Evolutionary conservation across 2,113 vertebrate species (phyloP), one percentile per base, ranked within the genome.

Genomic region (Tyto alba): DNA sequence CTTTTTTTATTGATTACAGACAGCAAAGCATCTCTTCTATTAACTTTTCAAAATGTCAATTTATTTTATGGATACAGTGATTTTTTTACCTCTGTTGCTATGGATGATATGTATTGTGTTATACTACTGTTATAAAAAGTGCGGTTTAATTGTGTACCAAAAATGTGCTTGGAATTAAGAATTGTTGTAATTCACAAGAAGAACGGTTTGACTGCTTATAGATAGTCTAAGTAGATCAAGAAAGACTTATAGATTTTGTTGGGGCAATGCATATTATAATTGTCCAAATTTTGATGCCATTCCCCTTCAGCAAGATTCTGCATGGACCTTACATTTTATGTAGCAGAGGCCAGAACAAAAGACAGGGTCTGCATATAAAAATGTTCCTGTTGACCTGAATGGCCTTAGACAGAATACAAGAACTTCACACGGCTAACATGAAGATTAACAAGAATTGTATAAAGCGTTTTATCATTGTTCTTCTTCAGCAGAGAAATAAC

Each of bases 11-110:
- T 97, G 95, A 97, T 96, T 95, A 96, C 66, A 76, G 84, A 60
- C 50, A 97, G 63, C 78, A 97, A 97, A 97, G 85, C 81, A 95
- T 75, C 47, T 96, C 90, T 97, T 94, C 55, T 82, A 36, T 91
- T 97, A 97, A 97, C 95, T 95, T 97, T 98, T 98, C 92, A 96
- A 97, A 98, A 97, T 95, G 94, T 93, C 95, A 81, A 85, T 97
- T 97, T 97, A 95, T 97, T 96, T 97, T 98, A 97, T 71, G 63
- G 94, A 96, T 92, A 87, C 63, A 88, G 59, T 88, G 38, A 63
- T 79, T 63, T 97, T 90, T 97, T 95, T 79, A 94, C 59, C 22
- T 93, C 57, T 86, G 21, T 81, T 87, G 79, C 38, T 94, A 87
- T 38, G 72, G 52, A 96, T 93, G 20, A 90, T 91, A 59, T 5